Evolutionary conservation across 1,140 invertebrate species (phyloP).

Genomic region (Teleogryllus occipitalis): DNA sequence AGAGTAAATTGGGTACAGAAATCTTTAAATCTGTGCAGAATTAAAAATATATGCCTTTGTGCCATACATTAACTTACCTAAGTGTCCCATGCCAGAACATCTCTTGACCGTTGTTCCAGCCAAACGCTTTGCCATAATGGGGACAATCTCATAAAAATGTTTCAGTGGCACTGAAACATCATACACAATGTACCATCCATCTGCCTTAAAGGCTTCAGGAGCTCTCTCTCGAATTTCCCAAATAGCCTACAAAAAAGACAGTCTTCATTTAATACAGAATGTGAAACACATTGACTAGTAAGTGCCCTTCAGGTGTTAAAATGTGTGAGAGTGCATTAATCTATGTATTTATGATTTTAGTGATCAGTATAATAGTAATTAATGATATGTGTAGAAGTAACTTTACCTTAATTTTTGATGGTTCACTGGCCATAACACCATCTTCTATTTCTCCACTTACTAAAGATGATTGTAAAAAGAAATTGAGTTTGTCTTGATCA

Average conservation of each 20-base stretch:
- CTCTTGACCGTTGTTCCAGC: constrained; percentile 39
- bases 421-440: constrained; percentile 75
- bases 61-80: constrained; percentile 50
- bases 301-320: no score
- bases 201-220: constrained; percentile 61
- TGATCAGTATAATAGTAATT: neutral
- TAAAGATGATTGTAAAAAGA: constrained; percentile 69
- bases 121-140: constrained; percentile 57
- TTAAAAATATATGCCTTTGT: no score
- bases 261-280: no score
- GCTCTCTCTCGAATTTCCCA: constrained; percentile 83
- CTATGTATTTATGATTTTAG: no score
- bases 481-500: constrained; percentile 78
- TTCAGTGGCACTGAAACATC: constrained; percentile 83
- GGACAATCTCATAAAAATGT: constrained; percentile 78
- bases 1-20: no score
- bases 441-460: constrained; percentile 60
- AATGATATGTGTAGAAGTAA: neutral
- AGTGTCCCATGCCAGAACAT: constrained; percentile 83
- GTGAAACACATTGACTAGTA: no score
- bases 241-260: constrained; percentile 45
- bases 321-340: no score
- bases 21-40: no score
- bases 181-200: constrained; percentile 92
- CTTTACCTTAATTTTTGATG: constrained; percentile 62